Evolutionary conservation across 2,888 invertebrate species (phyloP).

Genomic region (Limnephilus lunatus): DNA sequence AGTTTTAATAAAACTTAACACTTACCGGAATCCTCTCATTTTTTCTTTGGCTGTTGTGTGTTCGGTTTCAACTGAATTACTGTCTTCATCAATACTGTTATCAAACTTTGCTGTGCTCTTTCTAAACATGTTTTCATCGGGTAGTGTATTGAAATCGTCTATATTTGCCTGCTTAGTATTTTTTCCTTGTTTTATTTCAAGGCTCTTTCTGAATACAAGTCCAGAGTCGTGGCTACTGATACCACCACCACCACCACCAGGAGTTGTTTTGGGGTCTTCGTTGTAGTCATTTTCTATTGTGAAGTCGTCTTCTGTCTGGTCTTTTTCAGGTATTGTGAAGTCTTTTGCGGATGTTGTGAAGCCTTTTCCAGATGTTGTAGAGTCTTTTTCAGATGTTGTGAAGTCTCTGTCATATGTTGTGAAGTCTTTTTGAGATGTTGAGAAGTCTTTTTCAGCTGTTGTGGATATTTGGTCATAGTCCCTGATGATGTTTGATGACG

Average conservation of each 20-base stretch:
- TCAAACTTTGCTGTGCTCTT: constrained; percentile 27
- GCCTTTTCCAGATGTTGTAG: not conserved
- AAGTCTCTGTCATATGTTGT: not conserved
- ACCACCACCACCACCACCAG: not conserved
- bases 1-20: not conserved
- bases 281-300: constrained; percentile 8
- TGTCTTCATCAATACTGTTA: constrained; percentile 52
- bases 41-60: constrained; percentile 61
- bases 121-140: not conserved
- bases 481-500: constrained; percentile 66
- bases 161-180: constrained; percentile 18
- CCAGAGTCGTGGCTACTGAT: constrained; percentile 27
- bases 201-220: constrained; percentile 26
- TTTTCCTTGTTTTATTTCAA: not conserved
- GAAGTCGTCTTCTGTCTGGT: not conserved
- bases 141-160: not conserved
- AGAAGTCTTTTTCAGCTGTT: not conserved
- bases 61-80: constrained; percentile 57
- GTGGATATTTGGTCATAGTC: constrained; percentile 2
- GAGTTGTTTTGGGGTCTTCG: constrained; percentile 25
- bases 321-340: not conserved
- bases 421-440: not conserved
- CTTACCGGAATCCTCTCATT: constrained; percentile 55
- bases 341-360: not conserved
- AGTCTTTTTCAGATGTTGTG: not conserved